Conservation (phyloP, 2,888 invertebrate genomes). For the Oeneis ivallda region DNA sequence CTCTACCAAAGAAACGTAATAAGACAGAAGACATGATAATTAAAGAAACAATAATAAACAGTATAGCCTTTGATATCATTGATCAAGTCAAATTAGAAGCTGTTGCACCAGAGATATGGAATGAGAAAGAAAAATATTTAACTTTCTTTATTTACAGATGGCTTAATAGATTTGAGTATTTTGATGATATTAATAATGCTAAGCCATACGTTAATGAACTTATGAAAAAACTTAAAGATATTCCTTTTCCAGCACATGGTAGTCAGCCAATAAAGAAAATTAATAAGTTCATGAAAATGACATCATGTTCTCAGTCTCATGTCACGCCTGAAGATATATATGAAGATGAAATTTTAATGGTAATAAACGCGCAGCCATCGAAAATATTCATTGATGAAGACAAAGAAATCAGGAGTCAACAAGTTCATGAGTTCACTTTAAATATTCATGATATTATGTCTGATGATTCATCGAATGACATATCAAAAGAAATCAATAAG, state of each 20-base stretch:
- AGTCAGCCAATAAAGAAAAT: conserved; percentile 6
- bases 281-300: background rate
- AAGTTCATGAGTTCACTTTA: background rate
- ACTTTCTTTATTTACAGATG: conserved; percentile 51
- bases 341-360: background rate
- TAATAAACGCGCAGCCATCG: background rate
- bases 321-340: background rate
- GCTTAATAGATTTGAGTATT: conserved; percentile 50
- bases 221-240: conserved; percentile 23
- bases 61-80: conserved; percentile 37
- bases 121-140: conserved; percentile 44
- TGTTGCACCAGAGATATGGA: conserved; percentile 30
- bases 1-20: conserved; percentile 23
- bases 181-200: conserved; percentile 46
- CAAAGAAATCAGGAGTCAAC: conserved; percentile 1
- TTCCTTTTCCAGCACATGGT: conserved; percentile 12
- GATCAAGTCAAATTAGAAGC: conserved; percentile 35
- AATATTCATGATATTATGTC: background rate
- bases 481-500: conserved; percentile 7
- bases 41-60: conserved; percentile 29
- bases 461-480: background rate
- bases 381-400: background rate
- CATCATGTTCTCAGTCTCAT: background rate
- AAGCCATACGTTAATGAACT: conserved; percentile 43
- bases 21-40: conserved; percentile 24